Evolutionary conservation across 2,797 vertebrate species (phyloP), one percentile per base, ranked within the genome.

Genomic region (Anniella stebbinsi): DNA sequence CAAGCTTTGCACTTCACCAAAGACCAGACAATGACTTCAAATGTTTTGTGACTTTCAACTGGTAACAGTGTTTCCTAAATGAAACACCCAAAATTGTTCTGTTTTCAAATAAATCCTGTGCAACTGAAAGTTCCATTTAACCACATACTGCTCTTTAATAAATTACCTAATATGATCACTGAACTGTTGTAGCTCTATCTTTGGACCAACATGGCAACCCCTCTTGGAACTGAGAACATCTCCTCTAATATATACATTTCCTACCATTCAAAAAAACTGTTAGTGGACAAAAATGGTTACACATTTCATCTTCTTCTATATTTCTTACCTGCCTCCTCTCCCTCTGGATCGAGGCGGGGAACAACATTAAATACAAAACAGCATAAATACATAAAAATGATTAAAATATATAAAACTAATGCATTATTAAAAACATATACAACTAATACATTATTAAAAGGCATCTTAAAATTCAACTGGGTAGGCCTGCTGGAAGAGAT

Each of bases 101-200:
- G 33, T 23, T 45, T 51, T 69, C 60, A 87, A 17, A 51, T 45
- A 67, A 80, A 87, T 36, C 28, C 4, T 69, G 18, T 30, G 36
- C 11, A 87, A 76, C 63, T 51, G 17, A 78, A 77, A 77, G 12
- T 87, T 87, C 66, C 63, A 78, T 80, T 69, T 7, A 75, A 76
- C n/a, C 41, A 78, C 45, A 17, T 80, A 54, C 3, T 7, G 18
- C 15, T 30, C 2, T 69, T 7, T 78, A 72, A 72, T 69, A 72
- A 80, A 85, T 25, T 30, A 25, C 45, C 41, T 75, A 8, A 1
- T 48, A 12, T 45, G 75, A 36, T 66, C 45, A 15, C 45, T 45
- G 23, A n/a, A 48, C 67, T 45, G 67, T 48, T 48, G 11, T 48
- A 67, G 41, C 33, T 18, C 8, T 25, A 38, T 4, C 10, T 88